Evolutionary conservation across 2,113 vertebrate genomes (phyloP).

Genomic region (Dipodomys merriami): DNA sequence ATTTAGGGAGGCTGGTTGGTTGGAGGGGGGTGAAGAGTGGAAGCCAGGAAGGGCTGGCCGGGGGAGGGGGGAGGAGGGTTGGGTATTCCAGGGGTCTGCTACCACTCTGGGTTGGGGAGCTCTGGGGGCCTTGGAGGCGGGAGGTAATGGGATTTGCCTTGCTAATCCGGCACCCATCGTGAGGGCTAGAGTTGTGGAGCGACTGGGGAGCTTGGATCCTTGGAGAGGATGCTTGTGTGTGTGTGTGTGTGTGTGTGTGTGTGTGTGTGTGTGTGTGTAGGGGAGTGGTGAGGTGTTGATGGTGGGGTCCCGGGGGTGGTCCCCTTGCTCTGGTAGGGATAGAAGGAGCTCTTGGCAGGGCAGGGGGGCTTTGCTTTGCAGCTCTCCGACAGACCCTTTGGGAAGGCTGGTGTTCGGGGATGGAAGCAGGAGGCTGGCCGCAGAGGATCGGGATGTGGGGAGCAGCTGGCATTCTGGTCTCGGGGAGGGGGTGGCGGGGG

Average conservation of each 20-base stretch:
- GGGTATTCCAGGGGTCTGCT: background rate
- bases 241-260: too few relatives aligned
- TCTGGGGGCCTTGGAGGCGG: background rate
- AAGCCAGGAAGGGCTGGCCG: background rate
- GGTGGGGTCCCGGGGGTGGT: background rate
- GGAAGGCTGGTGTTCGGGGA: background rate
- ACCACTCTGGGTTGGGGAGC: background rate
- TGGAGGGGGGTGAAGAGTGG: background rate
- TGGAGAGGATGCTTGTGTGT: conserved; percentile 23
- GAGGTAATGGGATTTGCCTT: background rate
- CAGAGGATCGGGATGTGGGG: background rate
- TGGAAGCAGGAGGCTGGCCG: conserved; percentile 2
- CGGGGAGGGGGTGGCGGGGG: background rate
- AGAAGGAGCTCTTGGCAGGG: background rate
- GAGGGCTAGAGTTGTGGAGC: background rate
- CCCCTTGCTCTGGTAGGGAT: background rate
- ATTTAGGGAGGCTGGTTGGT: background rate
- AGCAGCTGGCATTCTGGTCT: conserved; percentile 7
- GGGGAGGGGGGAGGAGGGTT: background rate
- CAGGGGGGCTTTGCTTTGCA: background rate
- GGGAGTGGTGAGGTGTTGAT: too few relatives aligned
- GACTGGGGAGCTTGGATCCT: background rate
- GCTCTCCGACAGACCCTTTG: background rate
- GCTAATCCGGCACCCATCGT: background rate
- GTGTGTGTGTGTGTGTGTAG: too few relatives aligned